Base-by-base conservation (phyloP, 2,113 vertebrate genomes). In the Macrotis lagotis region DNA sequence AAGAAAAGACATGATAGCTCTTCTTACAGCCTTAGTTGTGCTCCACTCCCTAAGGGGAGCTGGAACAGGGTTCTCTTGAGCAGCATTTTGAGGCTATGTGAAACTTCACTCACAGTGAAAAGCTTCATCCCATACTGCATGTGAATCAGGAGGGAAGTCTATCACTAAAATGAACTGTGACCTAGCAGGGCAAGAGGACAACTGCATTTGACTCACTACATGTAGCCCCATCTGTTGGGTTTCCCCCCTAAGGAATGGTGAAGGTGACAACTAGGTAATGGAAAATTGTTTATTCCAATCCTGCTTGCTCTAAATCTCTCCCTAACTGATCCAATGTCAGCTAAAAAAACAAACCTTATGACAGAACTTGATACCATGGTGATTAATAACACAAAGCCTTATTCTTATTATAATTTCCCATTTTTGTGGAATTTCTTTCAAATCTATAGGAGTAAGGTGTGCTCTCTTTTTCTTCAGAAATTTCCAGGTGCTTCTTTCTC, bases 401-500 rank as follows among this genome's bases (percentile, higher is more conserved):
- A 94, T 97, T 49, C 9, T 49, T 97, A 95, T 92, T 95, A n/a
- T n/a, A 92, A 44, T 88, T 50, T 88, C 93, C 96, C 55, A 93
- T 95, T 95, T 89, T 94, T 92, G 92, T 96, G 92, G 22, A 52
- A 24, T 94, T 94, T 97, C 94, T 93, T 93, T 48, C 89, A 90
- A 25, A 90, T 50, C 25, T 25, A 90, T 48, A 90, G 10, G 12
- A 19, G 47, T 90, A 49, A 48, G 47, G n/a, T 49, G 51, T 31
- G 83, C 93, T 88, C 93, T 96, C 92, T 95, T 92, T 91, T 92
- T 92, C 96, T 94, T 89, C 93, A 94, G 93, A 94, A 91, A 95
- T 97, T 96, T 97, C 97, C 97, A 97, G 97, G 96, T 96, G 97
- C 97, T 96, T 90, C 97, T 97, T 97, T 96, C 92, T 96, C 94